phyloP scores from a whole-genome alignment of 2,797 vertebrate genomes.

The Centroberyx gerrardi region DNA sequence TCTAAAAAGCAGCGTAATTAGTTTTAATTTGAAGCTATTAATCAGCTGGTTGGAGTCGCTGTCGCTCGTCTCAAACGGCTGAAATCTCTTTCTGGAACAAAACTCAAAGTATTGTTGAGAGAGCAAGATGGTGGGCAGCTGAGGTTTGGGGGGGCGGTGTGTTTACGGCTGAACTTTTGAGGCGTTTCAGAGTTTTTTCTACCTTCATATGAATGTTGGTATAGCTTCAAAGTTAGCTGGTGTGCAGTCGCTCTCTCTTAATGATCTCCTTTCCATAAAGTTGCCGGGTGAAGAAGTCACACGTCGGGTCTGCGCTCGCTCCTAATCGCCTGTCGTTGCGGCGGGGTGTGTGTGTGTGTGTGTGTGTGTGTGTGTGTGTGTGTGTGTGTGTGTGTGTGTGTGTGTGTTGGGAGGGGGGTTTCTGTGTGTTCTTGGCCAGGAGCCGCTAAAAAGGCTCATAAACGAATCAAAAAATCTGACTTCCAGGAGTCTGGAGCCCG shows the following conservation, averaged over 20 bases:
- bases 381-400: too few species aligned
- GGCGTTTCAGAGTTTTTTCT: conserved; percentile 26
- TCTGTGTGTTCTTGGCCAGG: conserved; percentile 60
- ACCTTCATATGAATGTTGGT: conserved; percentile 55
- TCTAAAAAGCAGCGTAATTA: conserved; percentile 10
- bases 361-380: too few species aligned
- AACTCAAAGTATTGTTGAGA: conserved; percentile 15
- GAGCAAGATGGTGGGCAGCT: conserved; percentile 32
- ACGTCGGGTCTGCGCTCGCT: conserved; percentile 36
- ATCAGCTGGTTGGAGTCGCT: conserved; percentile 3
- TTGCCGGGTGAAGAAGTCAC: conserved; percentile 69
- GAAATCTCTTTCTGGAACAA: background rate
- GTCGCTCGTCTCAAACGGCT: conserved; percentile 31
- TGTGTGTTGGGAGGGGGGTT: conserved; percentile 8
- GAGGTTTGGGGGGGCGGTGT: conserved; percentile 22
- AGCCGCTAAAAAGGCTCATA: conserved; percentile 69
- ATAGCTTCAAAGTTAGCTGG: conserved; percentile 44
- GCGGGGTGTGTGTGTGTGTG: background rate
- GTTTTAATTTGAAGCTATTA: background rate
- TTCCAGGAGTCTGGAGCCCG: conserved; percentile 75
- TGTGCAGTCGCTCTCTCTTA: conserved; percentile 31
- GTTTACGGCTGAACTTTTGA: conserved; percentile 21
- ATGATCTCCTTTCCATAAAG: conserved; percentile 57
- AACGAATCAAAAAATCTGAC: conserved; percentile 72
- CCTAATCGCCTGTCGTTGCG: conserved; percentile 58